Evolutionary conservation across 2,888 invertebrate species (phyloP), one percentile per base, ranked within the genome.

Genomic region (Cataglyphis cursor): DNA sequence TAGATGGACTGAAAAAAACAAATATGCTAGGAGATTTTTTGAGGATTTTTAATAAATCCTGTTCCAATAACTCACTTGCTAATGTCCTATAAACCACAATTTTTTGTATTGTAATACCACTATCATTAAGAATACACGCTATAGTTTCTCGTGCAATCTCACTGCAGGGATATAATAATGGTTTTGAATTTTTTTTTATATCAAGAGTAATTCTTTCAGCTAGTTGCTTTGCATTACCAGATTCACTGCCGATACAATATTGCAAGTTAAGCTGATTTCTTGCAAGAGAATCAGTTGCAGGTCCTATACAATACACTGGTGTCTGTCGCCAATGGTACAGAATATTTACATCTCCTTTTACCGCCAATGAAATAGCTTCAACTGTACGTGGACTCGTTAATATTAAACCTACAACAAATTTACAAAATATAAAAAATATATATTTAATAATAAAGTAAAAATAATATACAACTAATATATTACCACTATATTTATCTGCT

Each of bases 1-100:
- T 90, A 31, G 95, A 95, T 44, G 95, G 94, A 87, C 95, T 95
- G 73, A 94, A 95, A 82, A 94, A 94, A 21, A 94, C 93, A 70
- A 94, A 91, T 89, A 92, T 92, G 65, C 88, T 85, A 1, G 91
- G 85, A 9, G 76, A 65, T 18, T 81, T 64, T 3, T 85, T 78
- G 4, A 93, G 73, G 12, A 92, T 82, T 57, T 84, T 54, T 12
- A 85, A 68, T 28, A 94, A 87, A 85, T 94, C 90, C 0, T 82
- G 65, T 68, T 91, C 87, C 41, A 95, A 88, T 18, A 87, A 90
- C 78, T 93, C 88, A 38, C 90, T 90, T 8, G 92, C 89, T 65
- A 93, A 83, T 24, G 95, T 94, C 78, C 89, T 87, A 70, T 95
- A 95, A 21, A 89, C 93, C 31, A 92, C 44, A 28, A 94, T 76